These are phyloP conservation scores for Tetranychus piercei DNA, from an alignment of 2,888 invertebrate species.

Conservation along the genomic window DNA sequence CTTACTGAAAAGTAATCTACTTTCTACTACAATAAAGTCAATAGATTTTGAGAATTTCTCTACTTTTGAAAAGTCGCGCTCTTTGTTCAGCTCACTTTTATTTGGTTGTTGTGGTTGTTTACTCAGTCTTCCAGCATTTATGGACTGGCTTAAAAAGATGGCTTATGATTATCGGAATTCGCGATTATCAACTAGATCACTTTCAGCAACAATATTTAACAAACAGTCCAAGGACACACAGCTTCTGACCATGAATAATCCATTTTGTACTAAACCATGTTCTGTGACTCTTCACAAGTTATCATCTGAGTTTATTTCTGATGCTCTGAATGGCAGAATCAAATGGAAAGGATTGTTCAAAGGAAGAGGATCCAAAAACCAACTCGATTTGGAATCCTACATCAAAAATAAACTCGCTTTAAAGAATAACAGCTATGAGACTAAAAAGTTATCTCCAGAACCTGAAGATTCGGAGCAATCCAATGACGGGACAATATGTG, in stretches of 20 bases:
- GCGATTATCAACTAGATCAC: neutral
- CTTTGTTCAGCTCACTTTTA: too few species aligned
- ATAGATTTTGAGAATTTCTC: too few species aligned
- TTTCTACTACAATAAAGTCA: too few species aligned
- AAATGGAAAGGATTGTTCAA: neutral
- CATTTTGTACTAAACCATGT: slow-evolving; percentile 21
- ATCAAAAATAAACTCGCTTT: neutral
- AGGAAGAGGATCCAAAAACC: neutral
- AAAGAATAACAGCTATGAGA: neutral
- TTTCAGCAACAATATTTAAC: neutral
- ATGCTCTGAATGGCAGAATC: neutral
- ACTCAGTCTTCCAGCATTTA: too few species aligned
- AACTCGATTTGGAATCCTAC: neutral
- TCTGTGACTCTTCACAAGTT: slow-evolving; percentile 6
- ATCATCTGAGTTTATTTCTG: slow-evolving; percentile 2
- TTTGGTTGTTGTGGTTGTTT: too few species aligned
- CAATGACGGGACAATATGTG: neutral
- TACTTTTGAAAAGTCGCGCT: too few species aligned
- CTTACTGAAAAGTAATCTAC: too few species aligned
- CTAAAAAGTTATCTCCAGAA: neutral
- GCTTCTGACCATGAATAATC: slow-evolving; percentile 8
- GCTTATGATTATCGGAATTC: too few species aligned
- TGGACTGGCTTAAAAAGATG: too few species aligned
- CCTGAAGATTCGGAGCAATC: too few species aligned
- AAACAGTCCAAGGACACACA: neutral